phyloP scores from a whole-genome alignment of 2,888 invertebrate genomes.

The Aplocera efformata region DNA sequence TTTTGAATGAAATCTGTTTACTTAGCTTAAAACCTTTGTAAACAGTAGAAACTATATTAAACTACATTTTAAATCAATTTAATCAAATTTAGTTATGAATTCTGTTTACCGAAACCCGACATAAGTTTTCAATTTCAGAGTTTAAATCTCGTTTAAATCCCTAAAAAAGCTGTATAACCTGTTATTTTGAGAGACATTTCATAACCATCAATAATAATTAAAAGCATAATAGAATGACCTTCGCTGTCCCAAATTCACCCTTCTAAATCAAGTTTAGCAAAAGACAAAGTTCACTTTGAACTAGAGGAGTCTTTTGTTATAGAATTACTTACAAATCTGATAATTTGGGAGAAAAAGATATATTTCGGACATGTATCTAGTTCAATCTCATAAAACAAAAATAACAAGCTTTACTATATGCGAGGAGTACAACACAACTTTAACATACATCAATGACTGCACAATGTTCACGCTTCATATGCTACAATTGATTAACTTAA shows the following conservation, averaged over 20 bases:
- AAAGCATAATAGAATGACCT: conserved; percentile 22
- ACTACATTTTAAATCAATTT: too few relatives aligned
- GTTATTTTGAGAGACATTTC: conserved; percentile 5
- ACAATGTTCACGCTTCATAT: conserved; percentile 6
- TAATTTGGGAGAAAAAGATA: too few relatives aligned
- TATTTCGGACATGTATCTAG: not conserved
- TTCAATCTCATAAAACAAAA: not conserved
- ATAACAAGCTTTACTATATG: not conserved
- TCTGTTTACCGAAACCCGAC: too few relatives aligned
- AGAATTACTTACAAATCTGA: conserved; percentile 4
- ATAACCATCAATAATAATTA: conserved; percentile 9
- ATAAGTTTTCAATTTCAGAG: too few relatives aligned
- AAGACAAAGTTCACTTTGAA: conserved; percentile 21
- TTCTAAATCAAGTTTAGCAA: conserved; percentile 18
- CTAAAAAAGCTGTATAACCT: too few relatives aligned
- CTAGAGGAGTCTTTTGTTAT: conserved; percentile 21
- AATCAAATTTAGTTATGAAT: too few relatives aligned
- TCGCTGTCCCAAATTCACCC: conserved; percentile 24
- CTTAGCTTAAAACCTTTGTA: too few relatives aligned
- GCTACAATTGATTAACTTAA: conserved; percentile 4
- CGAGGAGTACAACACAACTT: not conserved
- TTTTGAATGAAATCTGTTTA: too few relatives aligned
- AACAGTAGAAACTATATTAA: too few relatives aligned
- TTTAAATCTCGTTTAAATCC: too few relatives aligned
- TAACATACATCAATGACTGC: conserved; percentile 2